Evolutionary conservation across 2,888 invertebrate species (phyloP).

Genomic region (Trachelus troglodyta): DNA sequence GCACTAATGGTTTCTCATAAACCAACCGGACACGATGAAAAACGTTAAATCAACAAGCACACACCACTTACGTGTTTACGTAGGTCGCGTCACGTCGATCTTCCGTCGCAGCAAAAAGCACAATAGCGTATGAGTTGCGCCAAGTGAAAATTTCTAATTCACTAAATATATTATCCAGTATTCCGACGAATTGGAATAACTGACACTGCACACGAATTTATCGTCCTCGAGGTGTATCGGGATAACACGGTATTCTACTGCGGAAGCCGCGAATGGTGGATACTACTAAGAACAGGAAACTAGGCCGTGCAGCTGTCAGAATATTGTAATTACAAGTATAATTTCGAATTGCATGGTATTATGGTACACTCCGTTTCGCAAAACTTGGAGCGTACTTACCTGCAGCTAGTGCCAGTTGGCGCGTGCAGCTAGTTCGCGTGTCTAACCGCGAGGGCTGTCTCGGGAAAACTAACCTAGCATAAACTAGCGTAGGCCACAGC

Average conservation of each 20-base stretch:
- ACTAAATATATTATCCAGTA: background rate
- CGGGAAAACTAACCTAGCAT: slow-evolving; percentile 4
- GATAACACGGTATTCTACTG: background rate
- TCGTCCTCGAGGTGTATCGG: background rate
- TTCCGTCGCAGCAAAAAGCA: background rate
- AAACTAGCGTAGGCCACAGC: background rate
- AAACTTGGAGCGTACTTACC: slow-evolving; percentile 8
- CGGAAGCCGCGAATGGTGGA: background rate
- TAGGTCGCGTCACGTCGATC: background rate
- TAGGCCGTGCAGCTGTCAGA: slow-evolving; percentile 12
- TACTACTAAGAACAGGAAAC: slow-evolving; percentile 1
- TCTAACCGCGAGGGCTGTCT: slow-evolving; percentile 2
- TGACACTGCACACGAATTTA: background rate
- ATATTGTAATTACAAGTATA: slow-evolving; percentile 19
- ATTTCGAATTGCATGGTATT: slow-evolving; percentile 13
- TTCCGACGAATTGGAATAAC: background rate
- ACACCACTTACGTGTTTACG: background rate
- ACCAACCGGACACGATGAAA: background rate
- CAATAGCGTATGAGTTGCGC: background rate
- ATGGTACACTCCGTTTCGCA: slow-evolving; percentile 2
- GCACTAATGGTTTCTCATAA: background rate
- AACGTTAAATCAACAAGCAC: background rate
- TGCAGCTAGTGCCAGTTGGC: background rate
- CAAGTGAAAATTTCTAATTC: background rate
- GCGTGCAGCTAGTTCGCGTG: slow-evolving; percentile 9